A percentile compares a stretch with the other conserved stretches of the same genome.
Evolutionary conservation across 1,140 invertebrate genomes (phyloP).

Genomic region (Lycorma delicatula): DNA sequence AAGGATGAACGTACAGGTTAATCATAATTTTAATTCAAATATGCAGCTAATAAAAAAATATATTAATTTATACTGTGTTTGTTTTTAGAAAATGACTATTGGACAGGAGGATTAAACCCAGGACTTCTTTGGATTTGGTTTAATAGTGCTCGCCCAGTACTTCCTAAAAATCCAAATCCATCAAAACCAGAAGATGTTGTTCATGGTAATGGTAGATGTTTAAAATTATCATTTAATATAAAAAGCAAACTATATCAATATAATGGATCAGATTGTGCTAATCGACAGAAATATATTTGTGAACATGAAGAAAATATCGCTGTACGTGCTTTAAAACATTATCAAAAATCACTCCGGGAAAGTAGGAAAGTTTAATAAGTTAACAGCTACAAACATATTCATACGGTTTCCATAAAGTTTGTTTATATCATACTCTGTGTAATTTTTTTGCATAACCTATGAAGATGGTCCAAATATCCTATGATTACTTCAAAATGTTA

Average conservation of each 20-base stretch:
- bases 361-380: background rate
- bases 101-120: constrained; percentile 74
- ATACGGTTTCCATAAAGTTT: too few relatives aligned
- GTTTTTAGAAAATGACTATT: constrained; percentile 55
- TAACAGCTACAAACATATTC: too few relatives aligned
- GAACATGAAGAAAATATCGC: constrained; percentile 57
- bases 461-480: too few relatives aligned
- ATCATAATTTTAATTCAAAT: too few relatives aligned
- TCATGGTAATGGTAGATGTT: constrained; percentile 46
- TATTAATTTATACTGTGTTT: too few relatives aligned
- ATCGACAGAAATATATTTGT: constrained; percentile 56
- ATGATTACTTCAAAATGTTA: too few relatives aligned
- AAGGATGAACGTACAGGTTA: too few relatives aligned
- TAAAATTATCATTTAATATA: constrained; percentile 52
- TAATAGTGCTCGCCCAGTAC: constrained; percentile 61
- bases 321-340: constrained; percentile 55
- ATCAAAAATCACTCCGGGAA: constrained; percentile 27
- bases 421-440: too few relatives aligned
- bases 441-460: too few relatives aligned
- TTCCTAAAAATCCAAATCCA: constrained; percentile 42
- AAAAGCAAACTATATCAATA: constrained; percentile 53
- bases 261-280: constrained; percentile 60
- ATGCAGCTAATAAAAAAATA: too few relatives aligned
- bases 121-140: constrained; percentile 79
- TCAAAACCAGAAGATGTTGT: constrained; percentile 37